Base-by-base conservation (phyloP, 53 echinoderm and acorn worm genomes). In the Luidia sarsii region DNA sequence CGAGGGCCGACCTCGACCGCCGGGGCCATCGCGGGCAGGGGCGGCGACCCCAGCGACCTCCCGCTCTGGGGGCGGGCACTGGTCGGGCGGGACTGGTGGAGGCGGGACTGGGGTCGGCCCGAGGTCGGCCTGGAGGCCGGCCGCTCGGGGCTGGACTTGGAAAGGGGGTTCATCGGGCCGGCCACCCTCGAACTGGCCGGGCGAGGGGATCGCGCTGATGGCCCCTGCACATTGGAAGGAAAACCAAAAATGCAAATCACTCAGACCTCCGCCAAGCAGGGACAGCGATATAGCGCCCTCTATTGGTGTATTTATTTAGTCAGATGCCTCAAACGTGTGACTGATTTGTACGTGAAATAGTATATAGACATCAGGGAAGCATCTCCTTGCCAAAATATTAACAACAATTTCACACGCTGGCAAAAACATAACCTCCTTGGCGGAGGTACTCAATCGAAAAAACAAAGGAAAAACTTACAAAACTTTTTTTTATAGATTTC, bases 31-130 rank as follows among this genome's bases (percentile, higher is more conserved):
- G 41, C 41, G 15, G 67, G 41, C 11, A 11, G 60, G 22, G 81
- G 57, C 1, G 86, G 74, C 16, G 90, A 81, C 39, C 67, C 38
- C 10, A 56, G 37, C 22, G 80, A 63, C 24, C 86, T 61, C 22
- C 80, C 71, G 31, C 86, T 81, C 20, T 80, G 65, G 39, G 94
- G 94, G 10, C 94, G 64, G 3, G 57, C 69, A 11, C 81, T 81
- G 49, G 79, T 91, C 33, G 91, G 89, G 41, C 88, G 80, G 25
- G 64, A 41, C 29, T 53, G 65, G 18, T 66, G 75, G 22, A 82
- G 75, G 36, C 85, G 79, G 7, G 81, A 81, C 7, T 75, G 74
- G 6, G 81, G 75, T 22, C 94, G 88, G 18, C 77, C 87, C 30
- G 94, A 80, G 33, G 57, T 70, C 2, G 94, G 86, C 3, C 88